Percentiles rank a stretch among this genome's conserved stretches.
These are phyloP conservation scores for Diprion similis DNA, from an alignment of 1,140 invertebrate genomes.

Conservation along the genomic window DNA sequence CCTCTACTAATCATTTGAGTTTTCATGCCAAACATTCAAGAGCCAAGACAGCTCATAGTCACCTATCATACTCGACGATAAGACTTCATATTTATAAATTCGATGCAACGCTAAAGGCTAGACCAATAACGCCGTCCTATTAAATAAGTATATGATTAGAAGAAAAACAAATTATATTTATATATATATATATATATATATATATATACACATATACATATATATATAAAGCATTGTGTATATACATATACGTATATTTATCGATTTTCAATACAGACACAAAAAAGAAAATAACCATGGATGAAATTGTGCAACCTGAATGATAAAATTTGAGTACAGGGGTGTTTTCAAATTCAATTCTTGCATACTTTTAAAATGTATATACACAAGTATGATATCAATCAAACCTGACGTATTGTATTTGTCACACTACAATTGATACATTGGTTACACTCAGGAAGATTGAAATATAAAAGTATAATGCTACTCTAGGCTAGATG, in stretches of 20 bases:
- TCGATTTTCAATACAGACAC: no score
- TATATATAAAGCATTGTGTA: no score
- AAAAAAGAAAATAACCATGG: no score
- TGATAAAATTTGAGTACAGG: neutral
- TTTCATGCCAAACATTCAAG: neutral
- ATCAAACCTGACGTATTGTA: neutral
- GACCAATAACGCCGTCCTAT: constrained; percentile 52
- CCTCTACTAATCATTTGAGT: no score
- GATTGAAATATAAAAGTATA: no score
- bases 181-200: no score
- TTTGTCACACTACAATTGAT: neutral
- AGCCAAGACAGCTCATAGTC: neutral
- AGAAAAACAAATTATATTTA: no score
- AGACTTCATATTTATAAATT: constrained; percentile 44
- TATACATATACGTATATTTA: no score
- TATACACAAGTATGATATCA: neutral
- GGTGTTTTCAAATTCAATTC: neutral
- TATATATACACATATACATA: no score
- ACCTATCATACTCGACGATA: constrained; percentile 46
- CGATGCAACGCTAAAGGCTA: constrained; percentile 44
- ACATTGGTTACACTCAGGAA: neutral
- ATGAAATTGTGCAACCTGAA: neutral
- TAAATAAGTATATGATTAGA: constrained; percentile 38
- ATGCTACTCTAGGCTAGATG: no score
- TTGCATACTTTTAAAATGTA: neutral